Conservation (phyloP, 2,113 vertebrate genomes). For the Benthochromis sp. region DNA sequence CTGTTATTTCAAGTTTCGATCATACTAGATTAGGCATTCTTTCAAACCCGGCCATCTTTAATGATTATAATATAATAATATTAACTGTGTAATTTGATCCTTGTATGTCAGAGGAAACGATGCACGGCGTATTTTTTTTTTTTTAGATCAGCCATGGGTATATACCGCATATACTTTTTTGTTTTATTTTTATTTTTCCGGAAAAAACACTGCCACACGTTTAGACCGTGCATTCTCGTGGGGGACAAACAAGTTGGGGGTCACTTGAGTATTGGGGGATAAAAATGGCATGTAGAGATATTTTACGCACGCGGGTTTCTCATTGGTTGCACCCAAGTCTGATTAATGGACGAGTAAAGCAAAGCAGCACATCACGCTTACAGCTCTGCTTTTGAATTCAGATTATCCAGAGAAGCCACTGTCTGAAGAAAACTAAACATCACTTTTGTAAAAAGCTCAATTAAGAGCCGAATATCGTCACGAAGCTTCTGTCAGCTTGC, state of each 20-base stretch:
- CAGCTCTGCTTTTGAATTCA: conserved; percentile 36
- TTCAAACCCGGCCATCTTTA: background rate
- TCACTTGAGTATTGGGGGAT: conserved; percentile 20
- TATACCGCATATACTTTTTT: background rate
- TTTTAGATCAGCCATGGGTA: background rate
- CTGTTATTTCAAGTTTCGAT: background rate
- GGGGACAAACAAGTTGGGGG: background rate
- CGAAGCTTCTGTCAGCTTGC: conserved; percentile 6
- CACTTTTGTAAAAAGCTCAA: conserved; percentile 1
- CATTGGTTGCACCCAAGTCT: conserved; percentile 16
- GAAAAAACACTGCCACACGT: background rate
- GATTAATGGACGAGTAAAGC: conserved; percentile 34
- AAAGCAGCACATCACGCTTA: background rate
- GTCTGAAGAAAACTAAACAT: conserved; percentile 8
- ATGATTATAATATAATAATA: background rate
- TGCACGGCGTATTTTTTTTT: background rate
- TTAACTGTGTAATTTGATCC: background rate
- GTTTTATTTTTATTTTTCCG: background rate
- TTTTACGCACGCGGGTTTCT: conserved; percentile 23
- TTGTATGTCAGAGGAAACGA: background rate
- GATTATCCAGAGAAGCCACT: conserved; percentile 32
- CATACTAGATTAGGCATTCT: background rate
- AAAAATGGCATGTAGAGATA: conserved; percentile 26
- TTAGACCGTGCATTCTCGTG: background rate
- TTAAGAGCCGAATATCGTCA: conserved; percentile 1